Conservation (phyloP, 2,113 vertebrate species). For the Hippolais icterina region DNA sequence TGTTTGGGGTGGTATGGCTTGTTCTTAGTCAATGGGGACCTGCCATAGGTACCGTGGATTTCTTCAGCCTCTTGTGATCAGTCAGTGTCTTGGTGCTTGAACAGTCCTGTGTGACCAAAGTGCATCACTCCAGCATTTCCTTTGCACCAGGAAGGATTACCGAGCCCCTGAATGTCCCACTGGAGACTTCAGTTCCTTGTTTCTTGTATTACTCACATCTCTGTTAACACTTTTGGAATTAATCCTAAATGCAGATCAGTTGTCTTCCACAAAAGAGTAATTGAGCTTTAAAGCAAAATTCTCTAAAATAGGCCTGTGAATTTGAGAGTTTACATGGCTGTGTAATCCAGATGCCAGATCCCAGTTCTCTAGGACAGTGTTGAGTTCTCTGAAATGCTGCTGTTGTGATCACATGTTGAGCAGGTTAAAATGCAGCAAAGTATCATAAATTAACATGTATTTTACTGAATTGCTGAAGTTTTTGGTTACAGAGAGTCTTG, state of each 20-base stretch:
- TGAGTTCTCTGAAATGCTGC: neutral
- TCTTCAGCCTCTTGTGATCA: neutral
- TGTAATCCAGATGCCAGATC: neutral
- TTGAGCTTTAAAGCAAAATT: neutral
- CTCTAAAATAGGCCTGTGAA: neutral
- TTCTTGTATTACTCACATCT: neutral
- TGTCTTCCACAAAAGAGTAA: neutral
- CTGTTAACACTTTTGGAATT: neutral
- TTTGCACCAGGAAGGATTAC: neutral
- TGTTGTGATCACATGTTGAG: neutral
- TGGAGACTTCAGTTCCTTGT: neutral
- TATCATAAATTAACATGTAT: neutral
- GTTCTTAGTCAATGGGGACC: neutral
- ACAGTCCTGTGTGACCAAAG: neutral
- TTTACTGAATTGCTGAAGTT: neutral
- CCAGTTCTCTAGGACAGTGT: neutral
- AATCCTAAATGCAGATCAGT: neutral
- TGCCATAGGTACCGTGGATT: fast-evolving
- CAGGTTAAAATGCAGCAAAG: neutral
- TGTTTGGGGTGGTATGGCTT: neutral
- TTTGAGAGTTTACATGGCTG: neutral
- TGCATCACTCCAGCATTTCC: neutral
- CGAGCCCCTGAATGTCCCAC: fast-evolving
- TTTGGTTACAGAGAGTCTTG: neutral
- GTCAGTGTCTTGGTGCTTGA: neutral